Base-by-base conservation (phyloP, 1,140 invertebrate genomes). In the silkworm (Bombyx mori) region DNA sequence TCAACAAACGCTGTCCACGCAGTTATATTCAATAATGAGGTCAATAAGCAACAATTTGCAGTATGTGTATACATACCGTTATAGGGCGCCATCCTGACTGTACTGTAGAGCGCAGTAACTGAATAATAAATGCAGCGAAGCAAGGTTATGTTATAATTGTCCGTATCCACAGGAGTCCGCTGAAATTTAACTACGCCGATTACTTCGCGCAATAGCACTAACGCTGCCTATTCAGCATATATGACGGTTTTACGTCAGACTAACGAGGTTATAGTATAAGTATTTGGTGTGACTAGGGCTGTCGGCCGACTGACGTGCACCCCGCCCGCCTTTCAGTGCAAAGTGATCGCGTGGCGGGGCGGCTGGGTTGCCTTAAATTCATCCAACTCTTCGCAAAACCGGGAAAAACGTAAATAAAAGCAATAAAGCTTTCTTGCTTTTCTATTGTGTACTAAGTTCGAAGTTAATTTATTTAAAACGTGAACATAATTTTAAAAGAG, bases 91-190 rank as follows among this genome's bases (percentile, higher is more conserved):
- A 86, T 86, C 79, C 80, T 84, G 75, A 64, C 74, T 63, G 71
- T 73, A 71, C 74, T 61, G 69, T 61, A 44, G 60, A 78, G 77
- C 80, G 78, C 74, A 80, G 79, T 62, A 73, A 78, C 81, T 86
- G 81, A 86, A 86, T 86, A 83, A 84, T 86, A 77, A 72, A 86
- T 86, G 83, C 79, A 86, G 65, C 72, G 62, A 44, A 66, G 59
- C 80, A 79, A 82, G 79, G 77, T 80, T 86, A 83, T 74, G 58
- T 71, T 60, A 63, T 64, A 60, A 60, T 62, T 66, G 68, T 69
- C 65, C 62, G 67, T 59, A 55, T 35, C 2, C 64, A 62, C 64
- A 57, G 61, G 48, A 52, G 61, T 71, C 65, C 62, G 60, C 56
- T 69, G 65, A 67, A 71, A 66, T 57, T 58, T 53, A 58, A 61